These are phyloP conservation scores for Pituophis catenifer DNA, from an alignment of 2,113 vertebrate species.

Conservation along the genomic window DNA sequence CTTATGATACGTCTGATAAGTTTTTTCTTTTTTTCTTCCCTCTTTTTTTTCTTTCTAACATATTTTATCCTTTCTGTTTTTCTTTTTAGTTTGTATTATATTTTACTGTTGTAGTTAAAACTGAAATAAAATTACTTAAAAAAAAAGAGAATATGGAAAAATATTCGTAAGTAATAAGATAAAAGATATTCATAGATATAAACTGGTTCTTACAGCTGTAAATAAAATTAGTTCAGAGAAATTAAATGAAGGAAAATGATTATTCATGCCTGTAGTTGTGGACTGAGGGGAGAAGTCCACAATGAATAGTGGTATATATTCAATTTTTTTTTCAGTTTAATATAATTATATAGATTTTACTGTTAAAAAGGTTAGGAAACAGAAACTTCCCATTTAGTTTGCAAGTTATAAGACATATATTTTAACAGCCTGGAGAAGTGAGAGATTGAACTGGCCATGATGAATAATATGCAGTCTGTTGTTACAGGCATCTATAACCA, in stretches of 20 bases:
- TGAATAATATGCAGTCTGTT: constrained; percentile 5
- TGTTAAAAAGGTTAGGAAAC: constrained; percentile 6
- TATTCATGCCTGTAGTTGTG: neutral
- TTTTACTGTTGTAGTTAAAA: neutral
- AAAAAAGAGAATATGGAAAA: neutral
- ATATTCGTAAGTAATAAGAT: neutral
- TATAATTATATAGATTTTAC: constrained; percentile 1
- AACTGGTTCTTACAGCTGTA: neutral
- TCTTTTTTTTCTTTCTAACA: neutral
- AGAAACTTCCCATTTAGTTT: neutral
- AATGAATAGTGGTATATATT: neutral
- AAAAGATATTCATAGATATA: accelerated
- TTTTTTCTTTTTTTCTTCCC: neutral
- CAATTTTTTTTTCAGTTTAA: neutral
- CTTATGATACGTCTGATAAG: neutral
- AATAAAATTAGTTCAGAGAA: accelerated
- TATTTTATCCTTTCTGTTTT: neutral
- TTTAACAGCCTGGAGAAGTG: neutral
- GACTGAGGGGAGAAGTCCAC: neutral
- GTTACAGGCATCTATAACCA: neutral
- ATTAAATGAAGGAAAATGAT: neutral
- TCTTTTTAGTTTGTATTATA: neutral
- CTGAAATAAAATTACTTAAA: neutral
- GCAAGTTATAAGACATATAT: neutral
- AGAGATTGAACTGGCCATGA: neutral